phyloP scores from a whole-genome alignment of 2,113 vertebrate genomes.

The Albula glossodonta region DNA sequence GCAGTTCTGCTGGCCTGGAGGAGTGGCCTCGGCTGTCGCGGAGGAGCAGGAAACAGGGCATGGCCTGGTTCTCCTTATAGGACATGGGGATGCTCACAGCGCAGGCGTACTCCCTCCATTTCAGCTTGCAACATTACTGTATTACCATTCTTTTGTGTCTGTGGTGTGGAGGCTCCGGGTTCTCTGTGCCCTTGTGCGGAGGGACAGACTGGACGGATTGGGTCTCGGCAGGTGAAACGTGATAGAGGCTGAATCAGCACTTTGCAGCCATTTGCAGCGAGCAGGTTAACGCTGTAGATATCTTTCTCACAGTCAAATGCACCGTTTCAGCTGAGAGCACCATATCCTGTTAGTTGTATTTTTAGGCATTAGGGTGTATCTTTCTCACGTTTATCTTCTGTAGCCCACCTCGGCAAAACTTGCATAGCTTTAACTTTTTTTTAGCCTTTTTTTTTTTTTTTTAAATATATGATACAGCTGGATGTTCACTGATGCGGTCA shows the following conservation, averaged over 20 bases:
- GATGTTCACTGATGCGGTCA: neutral
- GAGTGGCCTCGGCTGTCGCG: neutral
- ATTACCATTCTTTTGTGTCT: neutral
- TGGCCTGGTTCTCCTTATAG: neutral
- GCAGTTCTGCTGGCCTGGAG: neutral
- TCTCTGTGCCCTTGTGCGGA: neutral
- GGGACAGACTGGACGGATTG: neutral
- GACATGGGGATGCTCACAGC: neutral
- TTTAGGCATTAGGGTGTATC: neutral
- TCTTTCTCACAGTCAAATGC: neutral
- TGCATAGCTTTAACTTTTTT: no score
- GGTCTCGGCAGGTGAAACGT: neutral
- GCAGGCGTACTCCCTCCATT: neutral
- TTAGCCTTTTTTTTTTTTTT: neutral
- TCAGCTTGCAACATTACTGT: neutral
- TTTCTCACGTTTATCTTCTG: neutral
- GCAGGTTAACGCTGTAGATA: no score
- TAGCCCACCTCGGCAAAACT: neutral
- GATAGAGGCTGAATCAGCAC: neutral
- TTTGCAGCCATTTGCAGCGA: neutral
- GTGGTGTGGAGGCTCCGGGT: neutral
- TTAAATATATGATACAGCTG: neutral
- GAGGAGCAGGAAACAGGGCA: neutral
- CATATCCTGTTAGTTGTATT: constrained; percentile 21
- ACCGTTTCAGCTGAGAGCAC: constrained; percentile 6